phyloP scores from a whole-genome alignment of 2,797 vertebrate genomes.

The Artibeus lituratus region DNA sequence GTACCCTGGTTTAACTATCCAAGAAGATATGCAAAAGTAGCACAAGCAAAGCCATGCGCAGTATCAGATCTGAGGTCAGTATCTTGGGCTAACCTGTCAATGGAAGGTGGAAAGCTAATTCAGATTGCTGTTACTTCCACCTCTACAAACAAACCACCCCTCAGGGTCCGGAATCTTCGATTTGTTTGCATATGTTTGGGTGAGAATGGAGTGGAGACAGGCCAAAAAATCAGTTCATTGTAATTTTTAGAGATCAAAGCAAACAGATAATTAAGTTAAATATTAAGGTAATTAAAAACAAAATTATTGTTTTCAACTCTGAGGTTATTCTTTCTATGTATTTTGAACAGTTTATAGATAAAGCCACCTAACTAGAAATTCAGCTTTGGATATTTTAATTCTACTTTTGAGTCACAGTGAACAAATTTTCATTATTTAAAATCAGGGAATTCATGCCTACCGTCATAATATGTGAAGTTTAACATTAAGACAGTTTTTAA shows the following conservation, averaged over 20 bases:
- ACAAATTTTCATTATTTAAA: background rate
- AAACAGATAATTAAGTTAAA: conserved; percentile 49
- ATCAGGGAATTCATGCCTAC: background rate
- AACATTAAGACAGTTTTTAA: conserved; percentile 18
- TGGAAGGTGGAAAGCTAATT: background rate
- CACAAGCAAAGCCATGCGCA: background rate
- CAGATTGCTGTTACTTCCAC: background rate
- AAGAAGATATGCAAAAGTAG: background rate
- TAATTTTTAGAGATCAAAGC: background rate
- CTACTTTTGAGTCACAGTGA: conserved; percentile 5
- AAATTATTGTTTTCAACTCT: conserved; percentile 46
- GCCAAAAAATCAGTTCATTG: background rate
- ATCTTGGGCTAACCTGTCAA: background rate
- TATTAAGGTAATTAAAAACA: conserved; percentile 43
- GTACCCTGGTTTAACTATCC: background rate
- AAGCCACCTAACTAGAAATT: conserved; percentile 24
- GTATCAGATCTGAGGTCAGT: background rate
- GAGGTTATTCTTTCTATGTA: conserved; percentile 31
- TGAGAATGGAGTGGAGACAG: background rate
- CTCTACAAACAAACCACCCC: background rate
- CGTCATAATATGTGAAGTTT: conserved; percentile 42
- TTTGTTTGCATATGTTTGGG: conserved; percentile 15
- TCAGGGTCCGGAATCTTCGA: background rate
- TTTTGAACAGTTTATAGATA: conserved; percentile 12
- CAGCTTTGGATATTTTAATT: background rate